phyloP scores from a whole-genome alignment of 2,113 vertebrate genomes.

The Cyprinodon variegatus region DNA sequence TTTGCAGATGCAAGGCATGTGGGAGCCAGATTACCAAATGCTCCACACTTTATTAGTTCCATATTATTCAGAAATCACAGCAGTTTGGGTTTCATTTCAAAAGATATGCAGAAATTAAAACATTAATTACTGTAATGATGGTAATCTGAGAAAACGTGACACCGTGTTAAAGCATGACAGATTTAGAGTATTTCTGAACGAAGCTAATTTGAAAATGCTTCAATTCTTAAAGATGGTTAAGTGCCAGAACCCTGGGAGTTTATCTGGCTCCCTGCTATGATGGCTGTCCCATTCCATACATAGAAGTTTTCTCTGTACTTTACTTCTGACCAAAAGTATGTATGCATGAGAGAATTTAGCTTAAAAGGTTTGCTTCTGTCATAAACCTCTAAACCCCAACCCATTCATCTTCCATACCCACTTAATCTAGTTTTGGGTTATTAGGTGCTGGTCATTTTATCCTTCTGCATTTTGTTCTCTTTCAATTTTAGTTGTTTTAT shows the following conservation, averaged over 20 bases:
- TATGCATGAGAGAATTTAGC: background rate
- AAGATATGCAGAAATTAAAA: conserved; percentile 71
- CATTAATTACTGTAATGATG: conserved; percentile 79
- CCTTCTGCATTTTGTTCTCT: no score
- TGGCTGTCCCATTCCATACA: conserved; percentile 28
- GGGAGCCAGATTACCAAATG: conserved; percentile 73
- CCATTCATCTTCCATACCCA: background rate
- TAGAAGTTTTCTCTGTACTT: conserved; percentile 37
- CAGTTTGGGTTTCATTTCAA: conserved; percentile 71
- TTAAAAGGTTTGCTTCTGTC: conserved; percentile 8
- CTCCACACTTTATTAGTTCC: conserved; percentile 72
- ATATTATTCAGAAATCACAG: conserved; percentile 70
- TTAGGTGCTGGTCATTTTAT: no score
- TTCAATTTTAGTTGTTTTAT: no score
- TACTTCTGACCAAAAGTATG: conserved; percentile 3
- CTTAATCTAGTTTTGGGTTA: no score
- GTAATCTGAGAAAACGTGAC: conserved; percentile 74
- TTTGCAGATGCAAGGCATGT: conserved; percentile 61
- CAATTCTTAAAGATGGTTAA: conserved; percentile 68
- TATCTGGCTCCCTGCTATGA: conserved; percentile 54
- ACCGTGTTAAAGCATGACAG: conserved; percentile 74
- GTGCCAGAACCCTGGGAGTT: conserved; percentile 47
- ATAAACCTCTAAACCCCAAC: background rate
- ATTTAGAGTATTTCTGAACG: conserved; percentile 71
- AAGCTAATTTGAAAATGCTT: conserved; percentile 69